phyloP scores from a whole-genome alignment of 2,797 vertebrate genomes.

The Ctenopoma multispine region DNA sequence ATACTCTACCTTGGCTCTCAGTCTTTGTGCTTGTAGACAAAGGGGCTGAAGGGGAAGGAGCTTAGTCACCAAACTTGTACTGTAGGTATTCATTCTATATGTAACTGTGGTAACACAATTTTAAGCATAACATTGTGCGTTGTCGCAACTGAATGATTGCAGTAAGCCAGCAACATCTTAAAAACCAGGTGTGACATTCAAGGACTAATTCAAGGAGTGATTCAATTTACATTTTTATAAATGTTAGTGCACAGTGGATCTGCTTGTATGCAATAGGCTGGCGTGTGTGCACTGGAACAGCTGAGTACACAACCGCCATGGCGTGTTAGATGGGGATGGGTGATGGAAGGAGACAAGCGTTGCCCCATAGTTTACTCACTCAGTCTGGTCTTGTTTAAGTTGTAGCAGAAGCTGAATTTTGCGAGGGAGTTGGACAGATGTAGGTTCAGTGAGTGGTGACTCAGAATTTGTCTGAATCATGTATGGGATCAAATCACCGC shows the following conservation, averaged over 20 bases:
- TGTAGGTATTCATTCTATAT: background rate
- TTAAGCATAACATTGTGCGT: background rate
- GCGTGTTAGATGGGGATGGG: slow-evolving; percentile 5
- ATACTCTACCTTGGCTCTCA: background rate
- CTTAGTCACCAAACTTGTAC: background rate
- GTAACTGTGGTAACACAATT: background rate
- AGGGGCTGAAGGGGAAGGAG: slow-evolving; percentile 6
- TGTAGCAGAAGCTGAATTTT: slow-evolving; percentile 36
- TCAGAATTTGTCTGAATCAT: slow-evolving; percentile 47
- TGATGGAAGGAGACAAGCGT: slow-evolving; percentile 1
- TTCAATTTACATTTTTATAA: slow-evolving; percentile 21
- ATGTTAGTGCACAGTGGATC: slow-evolving; percentile 38
- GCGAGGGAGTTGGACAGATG: slow-evolving; percentile 24
- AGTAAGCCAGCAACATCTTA: slow-evolving; percentile 1
- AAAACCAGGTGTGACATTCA: slow-evolving; percentile 28
- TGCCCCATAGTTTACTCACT: slow-evolving; percentile 36
- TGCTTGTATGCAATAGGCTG: slow-evolving; percentile 50
- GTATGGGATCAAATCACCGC: too few species aligned
- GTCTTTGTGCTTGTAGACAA: slow-evolving; percentile 35
- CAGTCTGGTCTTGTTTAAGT: slow-evolving; percentile 63
- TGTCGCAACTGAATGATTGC: background rate
- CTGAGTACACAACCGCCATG: slow-evolving; percentile 69
- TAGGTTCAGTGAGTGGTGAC: slow-evolving; percentile 56
- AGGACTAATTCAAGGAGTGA: background rate
- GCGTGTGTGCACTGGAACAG: slow-evolving; percentile 65